phyloP scores from a whole-genome alignment of 2,888 invertebrate species.

The Spodoptera exigua region DNA sequence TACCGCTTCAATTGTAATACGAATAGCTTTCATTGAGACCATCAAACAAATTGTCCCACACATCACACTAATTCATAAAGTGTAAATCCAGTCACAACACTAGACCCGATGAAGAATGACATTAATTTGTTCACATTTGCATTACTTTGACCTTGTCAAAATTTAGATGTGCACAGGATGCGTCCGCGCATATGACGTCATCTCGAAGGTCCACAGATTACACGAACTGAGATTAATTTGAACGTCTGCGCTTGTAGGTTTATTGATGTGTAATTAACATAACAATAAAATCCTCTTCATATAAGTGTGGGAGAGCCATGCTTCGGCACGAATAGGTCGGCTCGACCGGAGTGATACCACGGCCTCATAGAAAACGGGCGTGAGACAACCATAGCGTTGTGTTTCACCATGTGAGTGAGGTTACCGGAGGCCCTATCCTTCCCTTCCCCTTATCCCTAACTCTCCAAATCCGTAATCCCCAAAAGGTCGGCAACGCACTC shows the following conservation, averaged over 20 bases:
- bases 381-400: too few species aligned
- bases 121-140: constrained; percentile 30
- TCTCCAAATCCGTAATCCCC: too few species aligned
- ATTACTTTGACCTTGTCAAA: constrained; percentile 47
- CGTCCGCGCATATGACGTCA: constrained; percentile 47
- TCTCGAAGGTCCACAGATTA: constrained; percentile 30
- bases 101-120: constrained; percentile 28
- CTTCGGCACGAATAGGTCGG: too few species aligned
- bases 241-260: constrained; percentile 8
- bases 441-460: too few species aligned
- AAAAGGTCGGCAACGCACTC: too few species aligned
- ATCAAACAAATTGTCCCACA: constrained; percentile 21
- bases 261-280: neutral
- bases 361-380: too few species aligned
- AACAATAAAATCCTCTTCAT: too few species aligned
- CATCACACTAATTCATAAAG: neutral
- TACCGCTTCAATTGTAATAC: neutral
- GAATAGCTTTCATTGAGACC: neutral
- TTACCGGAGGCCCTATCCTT: too few species aligned
- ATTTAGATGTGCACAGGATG: constrained; percentile 48
- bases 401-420: too few species aligned
- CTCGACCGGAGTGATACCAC: too few species aligned
- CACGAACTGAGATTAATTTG: constrained; percentile 26
- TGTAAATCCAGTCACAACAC: constrained; percentile 23
- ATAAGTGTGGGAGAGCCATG: too few species aligned